Percentiles rank a stretch among this genome's conserved stretches.
These are phyloP conservation scores for Lagocephalus sceleratus DNA, from an alignment of 2,797 vertebrate genomes.

Conservation along the genomic window DNA sequence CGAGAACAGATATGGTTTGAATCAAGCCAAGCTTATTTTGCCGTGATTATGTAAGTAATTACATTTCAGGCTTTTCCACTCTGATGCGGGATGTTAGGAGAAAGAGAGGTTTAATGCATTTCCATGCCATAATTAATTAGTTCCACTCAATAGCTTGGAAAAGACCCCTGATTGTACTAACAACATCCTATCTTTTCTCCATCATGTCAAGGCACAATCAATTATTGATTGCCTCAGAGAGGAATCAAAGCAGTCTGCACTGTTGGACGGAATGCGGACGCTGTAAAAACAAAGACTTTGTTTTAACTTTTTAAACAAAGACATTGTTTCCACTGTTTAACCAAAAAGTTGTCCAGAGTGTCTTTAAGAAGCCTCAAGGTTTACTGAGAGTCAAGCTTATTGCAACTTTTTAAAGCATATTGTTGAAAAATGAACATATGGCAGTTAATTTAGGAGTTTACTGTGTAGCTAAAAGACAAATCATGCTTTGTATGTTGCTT, in stretches of 20 bases:
- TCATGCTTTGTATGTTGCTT: too few relatives aligned
- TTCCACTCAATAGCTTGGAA: constrained; percentile 70
- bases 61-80: constrained; percentile 75
- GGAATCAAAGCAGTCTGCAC: constrained; percentile 10
- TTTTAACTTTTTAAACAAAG: constrained; percentile 2
- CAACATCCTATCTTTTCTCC: constrained; percentile 50
- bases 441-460: too few relatives aligned
- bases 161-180: constrained; percentile 63
- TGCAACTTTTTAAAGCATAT: too few relatives aligned
- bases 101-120: constrained; percentile 66
- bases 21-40: constrained; percentile 64
- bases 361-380: too few relatives aligned
- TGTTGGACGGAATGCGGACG: constrained; percentile 10
- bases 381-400: too few relatives aligned
- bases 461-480: too few relatives aligned
- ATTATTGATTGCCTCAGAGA: constrained; percentile 44
- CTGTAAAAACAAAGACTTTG: constrained; percentile 17
- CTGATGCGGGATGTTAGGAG: constrained; percentile 61
- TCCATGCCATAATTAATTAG: constrained; percentile 75
- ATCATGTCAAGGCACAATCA: constrained; percentile 57
- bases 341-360: too few relatives aligned
- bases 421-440: too few relatives aligned
- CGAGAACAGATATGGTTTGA: constrained; percentile 63
- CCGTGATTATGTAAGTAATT: constrained; percentile 73
- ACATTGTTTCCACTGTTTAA: background rate